phyloP scores from a whole-genome alignment of 2,888 invertebrate genomes.

The Lasius fuliginosus region DNA sequence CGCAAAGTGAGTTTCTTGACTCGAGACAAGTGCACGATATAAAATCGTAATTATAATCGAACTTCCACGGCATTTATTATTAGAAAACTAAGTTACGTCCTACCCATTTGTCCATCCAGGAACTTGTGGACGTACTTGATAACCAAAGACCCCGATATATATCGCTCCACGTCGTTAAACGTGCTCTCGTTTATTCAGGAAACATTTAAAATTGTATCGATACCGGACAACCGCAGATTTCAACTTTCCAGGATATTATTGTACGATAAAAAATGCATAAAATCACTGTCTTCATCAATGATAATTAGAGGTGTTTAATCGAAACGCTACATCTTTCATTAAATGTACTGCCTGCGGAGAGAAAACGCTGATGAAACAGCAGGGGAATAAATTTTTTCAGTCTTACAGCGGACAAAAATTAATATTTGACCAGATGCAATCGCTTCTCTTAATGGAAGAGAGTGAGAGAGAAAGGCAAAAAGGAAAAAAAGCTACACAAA shows the following conservation, averaged over 20 bases:
- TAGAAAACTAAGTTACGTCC: background rate
- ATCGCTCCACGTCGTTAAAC: conserved; percentile 21
- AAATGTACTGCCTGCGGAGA: conserved; percentile 3
- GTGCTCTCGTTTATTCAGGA: background rate
- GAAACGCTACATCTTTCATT: conserved; percentile 34
- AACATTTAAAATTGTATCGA: conserved; percentile 27
- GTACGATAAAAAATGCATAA: background rate
- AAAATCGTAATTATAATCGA: conserved; percentile 5
- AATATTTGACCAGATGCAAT: conserved; percentile 63
- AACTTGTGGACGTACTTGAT: conserved; percentile 17
- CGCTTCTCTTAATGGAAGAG: conserved; percentile 30
- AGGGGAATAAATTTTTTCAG: conserved; percentile 55
- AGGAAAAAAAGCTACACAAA: conserved; percentile 7
- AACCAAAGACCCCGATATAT: conserved; percentile 1
- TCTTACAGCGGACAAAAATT: conserved; percentile 66
- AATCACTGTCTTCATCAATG: conserved; percentile 22
- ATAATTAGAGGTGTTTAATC: conserved; percentile 35
- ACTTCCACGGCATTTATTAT: conserved; percentile 45
- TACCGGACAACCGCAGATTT: background rate
- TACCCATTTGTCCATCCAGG: background rate
- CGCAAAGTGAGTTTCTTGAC: conserved; percentile 31
- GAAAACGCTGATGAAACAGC: background rate
- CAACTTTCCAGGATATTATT: background rate
- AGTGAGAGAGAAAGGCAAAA: conserved; percentile 30
- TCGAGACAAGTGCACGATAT: conserved; percentile 37